These are phyloP conservation scores for Nyctibius bracteatus DNA, from an alignment of 2,113 vertebrate species.

Conservation along the genomic window DNA sequence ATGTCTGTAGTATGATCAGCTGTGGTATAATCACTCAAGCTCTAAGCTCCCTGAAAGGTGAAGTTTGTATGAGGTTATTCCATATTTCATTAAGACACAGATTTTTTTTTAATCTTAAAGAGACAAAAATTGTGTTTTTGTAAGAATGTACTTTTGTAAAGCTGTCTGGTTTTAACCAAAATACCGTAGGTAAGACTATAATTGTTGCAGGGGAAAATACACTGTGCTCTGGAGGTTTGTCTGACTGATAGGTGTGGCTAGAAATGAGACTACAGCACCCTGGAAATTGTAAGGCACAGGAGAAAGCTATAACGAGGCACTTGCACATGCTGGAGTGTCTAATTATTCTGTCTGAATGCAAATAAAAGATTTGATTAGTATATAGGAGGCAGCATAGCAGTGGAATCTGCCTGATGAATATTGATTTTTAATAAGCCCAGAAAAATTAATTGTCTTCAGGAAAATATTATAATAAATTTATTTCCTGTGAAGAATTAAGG, in stretches of 20 bases:
- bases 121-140: neutral
- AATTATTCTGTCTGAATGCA: constrained; percentile 24
- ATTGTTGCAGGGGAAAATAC: neutral
- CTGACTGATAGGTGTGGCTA: neutral
- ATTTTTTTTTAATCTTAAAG: neutral
- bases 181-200: neutral
- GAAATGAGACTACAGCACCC: neutral
- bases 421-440: constrained; percentile 25
- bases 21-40: neutral
- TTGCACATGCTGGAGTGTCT: neutral
- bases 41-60: neutral
- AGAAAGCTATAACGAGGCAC: neutral
- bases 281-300: neutral
- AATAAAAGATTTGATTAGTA: constrained; percentile 3
- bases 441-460: neutral
- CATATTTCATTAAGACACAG: neutral
- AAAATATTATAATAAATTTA: constrained; percentile 11
- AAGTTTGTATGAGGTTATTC: neutral
- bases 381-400: neutral
- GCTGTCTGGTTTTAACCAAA: neutral
- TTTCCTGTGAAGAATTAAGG: neutral
- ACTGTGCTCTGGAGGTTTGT: neutral
- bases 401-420: neutral
- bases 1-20: neutral
- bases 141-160: neutral